These are phyloP conservation scores for Neomonachus schauinslandi DNA, from an alignment of 2,113 vertebrate genomes.

Conservation along the genomic window DNA sequence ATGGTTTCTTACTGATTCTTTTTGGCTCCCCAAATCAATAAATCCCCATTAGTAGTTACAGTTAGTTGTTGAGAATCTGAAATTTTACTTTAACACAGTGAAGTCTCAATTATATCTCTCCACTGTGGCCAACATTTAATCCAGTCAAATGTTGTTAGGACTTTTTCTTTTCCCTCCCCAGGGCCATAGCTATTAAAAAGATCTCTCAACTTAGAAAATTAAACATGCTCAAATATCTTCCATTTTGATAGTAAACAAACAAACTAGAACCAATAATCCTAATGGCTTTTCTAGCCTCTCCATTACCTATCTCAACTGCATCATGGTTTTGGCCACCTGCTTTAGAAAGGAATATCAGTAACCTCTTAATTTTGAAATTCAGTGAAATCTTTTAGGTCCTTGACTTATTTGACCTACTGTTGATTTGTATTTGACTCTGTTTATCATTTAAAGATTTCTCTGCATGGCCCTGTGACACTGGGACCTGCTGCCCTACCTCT, in stretches of 20 bases:
- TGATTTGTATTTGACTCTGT: neutral
- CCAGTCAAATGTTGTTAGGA: constrained; percentile 56
- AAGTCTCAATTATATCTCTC: constrained; percentile 52
- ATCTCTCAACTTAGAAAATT: constrained; percentile 19
- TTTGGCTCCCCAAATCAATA: constrained; percentile 58
- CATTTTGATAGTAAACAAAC: constrained; percentile 26
- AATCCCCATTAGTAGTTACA: constrained; percentile 53
- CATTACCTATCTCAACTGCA: accelerated
- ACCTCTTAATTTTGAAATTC: neutral
- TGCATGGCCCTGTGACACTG: neutral
- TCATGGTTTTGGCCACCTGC: neutral
- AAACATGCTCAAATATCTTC: constrained; percentile 39
- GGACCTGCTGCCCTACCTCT: neutral
- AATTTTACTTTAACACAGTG: constrained; percentile 76
- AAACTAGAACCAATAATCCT: neutral
- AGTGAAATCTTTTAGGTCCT: neutral
- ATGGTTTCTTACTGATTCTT: constrained; percentile 54
- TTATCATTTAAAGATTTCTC: neutral
- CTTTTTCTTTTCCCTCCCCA: neutral
- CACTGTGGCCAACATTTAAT: constrained; percentile 59
- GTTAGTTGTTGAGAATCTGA: constrained; percentile 70
- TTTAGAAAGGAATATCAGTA: neutral
- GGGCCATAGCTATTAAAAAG: neutral
- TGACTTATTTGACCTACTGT: neutral
- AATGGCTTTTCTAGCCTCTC: neutral